Percentiles rank a stretch among this genome's conserved stretches.
These are phyloP conservation scores for Oligia fasciuncula DNA, from an alignment of 2,888 invertebrate species.

Conservation along the genomic window DNA sequence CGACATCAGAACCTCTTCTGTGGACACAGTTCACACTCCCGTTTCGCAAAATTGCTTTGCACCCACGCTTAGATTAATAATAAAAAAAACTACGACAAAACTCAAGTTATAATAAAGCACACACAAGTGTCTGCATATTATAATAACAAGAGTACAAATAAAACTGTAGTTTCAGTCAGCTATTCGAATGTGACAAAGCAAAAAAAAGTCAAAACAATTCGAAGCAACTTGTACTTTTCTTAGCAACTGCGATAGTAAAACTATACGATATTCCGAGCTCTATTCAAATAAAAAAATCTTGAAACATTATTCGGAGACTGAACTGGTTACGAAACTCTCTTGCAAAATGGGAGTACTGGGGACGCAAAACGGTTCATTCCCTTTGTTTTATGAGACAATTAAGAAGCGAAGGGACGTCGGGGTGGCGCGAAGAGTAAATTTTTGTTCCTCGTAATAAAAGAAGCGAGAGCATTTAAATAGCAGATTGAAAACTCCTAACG, in stretches of 20 bases:
- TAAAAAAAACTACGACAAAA: constrained; percentile 7
- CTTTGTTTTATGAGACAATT: constrained; percentile 85
- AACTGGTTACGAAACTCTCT: constrained; percentile 72
- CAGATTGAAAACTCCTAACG: constrained; percentile 81
- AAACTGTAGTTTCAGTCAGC: constrained; percentile 50
- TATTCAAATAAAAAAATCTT: constrained; percentile 63
- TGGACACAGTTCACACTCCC: constrained; percentile 52
- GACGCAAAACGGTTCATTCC: constrained; percentile 80
- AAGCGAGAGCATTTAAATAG: constrained; percentile 79
- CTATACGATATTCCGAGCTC: constrained; percentile 57
- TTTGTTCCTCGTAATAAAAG: constrained; percentile 79
- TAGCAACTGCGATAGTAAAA: constrained; percentile 55
- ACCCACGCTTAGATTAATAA: constrained; percentile 10
- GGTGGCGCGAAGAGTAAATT: constrained; percentile 77
- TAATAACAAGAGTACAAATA: constrained; percentile 46
- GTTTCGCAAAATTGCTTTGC: constrained; percentile 38
- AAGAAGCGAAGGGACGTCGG: constrained; percentile 78
- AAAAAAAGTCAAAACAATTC: constrained; percentile 44
- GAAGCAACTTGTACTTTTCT: constrained; percentile 55
- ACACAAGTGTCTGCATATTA: constrained; percentile 36
- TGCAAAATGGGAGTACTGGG: constrained; percentile 72
- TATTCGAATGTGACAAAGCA: constrained; percentile 46
- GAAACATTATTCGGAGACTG: constrained; percentile 67
- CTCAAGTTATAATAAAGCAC: constrained; percentile 12
- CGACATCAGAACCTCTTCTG: constrained; percentile 67